Conservation (phyloP, 2,113 vertebrate species). For the Myiozetetes cayanensis region DNA sequence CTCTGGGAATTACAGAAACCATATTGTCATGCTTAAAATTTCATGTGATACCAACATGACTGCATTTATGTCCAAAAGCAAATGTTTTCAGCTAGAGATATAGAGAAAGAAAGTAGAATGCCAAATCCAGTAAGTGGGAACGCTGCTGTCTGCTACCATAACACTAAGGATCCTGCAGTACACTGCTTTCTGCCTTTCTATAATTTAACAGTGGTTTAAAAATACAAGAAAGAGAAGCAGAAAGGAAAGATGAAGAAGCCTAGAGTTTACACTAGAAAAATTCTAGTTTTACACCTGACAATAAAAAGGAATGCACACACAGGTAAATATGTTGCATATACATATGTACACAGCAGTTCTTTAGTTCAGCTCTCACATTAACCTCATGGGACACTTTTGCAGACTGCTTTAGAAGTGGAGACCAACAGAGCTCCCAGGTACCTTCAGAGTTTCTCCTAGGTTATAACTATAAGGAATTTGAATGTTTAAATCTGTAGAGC, state of each 20-base stretch:
- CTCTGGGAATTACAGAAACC: conserved; percentile 35
- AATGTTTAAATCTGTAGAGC: not conserved
- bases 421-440: not conserved
- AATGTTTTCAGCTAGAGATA: not conserved
- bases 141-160: not conserved
- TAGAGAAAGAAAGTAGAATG: not conserved
- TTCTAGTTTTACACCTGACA: not conserved
- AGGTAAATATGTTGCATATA: accelerated
- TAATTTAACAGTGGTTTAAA: not conserved
- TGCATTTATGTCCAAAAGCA: conserved; percentile 1
- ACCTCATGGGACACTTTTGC: not conserved
- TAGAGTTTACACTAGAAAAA: not conserved
- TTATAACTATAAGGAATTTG: not conserved
- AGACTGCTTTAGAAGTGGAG: not conserved
- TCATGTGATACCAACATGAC: not conserved
- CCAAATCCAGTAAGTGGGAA: not conserved
- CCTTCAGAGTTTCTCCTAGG: not conserved
- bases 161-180: not conserved
- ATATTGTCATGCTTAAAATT: conserved; percentile 21
- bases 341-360: not conserved
- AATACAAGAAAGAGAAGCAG: not conserved
- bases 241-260: not conserved
- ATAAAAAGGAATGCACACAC: not conserved
- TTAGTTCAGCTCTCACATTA: not conserved
- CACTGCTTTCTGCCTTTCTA: not conserved